phyloP scores from a whole-genome alignment of 1,140 invertebrate species.

The Meloidogyne chitwoodi region DNA sequence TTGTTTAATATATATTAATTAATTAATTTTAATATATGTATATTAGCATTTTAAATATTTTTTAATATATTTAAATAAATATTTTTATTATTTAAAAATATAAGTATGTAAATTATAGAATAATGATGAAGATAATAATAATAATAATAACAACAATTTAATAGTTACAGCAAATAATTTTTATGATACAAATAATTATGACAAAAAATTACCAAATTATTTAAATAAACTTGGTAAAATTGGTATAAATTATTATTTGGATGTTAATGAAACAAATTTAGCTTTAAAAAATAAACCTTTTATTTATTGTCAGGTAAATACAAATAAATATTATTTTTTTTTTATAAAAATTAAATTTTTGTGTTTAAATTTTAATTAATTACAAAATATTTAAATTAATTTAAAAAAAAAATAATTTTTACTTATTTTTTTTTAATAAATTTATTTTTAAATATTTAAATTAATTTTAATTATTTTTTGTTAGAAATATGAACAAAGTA shows the following conservation, averaged over 20 bases:
- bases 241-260: not conserved
- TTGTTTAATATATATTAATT: too few relatives aligned
- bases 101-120: too few relatives aligned
- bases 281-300: not conserved
- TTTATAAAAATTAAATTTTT: too few relatives aligned
- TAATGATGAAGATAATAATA: not conserved
- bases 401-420: not conserved
- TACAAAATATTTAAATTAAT: not conserved
- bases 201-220: not conserved
- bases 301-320: constrained; percentile 9
- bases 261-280: not conserved
- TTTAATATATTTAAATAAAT: too few relatives aligned
- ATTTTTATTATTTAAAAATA: too few relatives aligned
- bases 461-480: not conserved
- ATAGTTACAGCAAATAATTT: not conserved
- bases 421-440: too few relatives aligned
- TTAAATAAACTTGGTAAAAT: constrained; percentile 13
- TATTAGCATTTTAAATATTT: too few relatives aligned
- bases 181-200: not conserved
- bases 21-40: too few relatives aligned
- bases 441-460: not conserved
- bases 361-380: too few relatives aligned
- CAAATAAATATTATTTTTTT: not conserved
- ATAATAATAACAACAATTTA: not conserved
- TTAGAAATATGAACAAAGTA: constrained; percentile 2